Conservation (phyloP, 2,888 invertebrate species). For the Nipponacmea schrenckii region DNA sequence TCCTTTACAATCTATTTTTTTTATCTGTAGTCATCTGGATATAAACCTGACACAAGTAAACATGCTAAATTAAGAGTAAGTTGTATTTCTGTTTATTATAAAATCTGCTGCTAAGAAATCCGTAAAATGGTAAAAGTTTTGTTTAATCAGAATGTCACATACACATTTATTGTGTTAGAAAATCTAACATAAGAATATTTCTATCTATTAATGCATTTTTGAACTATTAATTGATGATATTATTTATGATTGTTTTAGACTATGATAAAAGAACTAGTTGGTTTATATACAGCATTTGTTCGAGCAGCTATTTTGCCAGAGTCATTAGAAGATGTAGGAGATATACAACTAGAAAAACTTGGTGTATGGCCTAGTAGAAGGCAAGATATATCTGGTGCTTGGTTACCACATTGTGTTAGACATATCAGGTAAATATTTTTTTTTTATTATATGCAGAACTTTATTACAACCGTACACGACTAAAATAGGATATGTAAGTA, state of each 20-base stretch:
- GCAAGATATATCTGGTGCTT: constrained; percentile 69
- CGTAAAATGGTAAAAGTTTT: too few species aligned
- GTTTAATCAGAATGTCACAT: too few species aligned
- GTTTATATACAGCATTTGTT: constrained; percentile 79
- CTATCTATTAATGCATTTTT: too few species aligned
- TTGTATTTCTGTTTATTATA: neutral
- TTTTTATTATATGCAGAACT: too few species aligned
- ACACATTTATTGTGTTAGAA: too few species aligned
- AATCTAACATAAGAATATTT: too few species aligned
- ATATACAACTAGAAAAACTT: constrained; percentile 67
- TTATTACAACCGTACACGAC: too few species aligned
- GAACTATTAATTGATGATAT: neutral
- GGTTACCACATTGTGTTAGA: constrained; percentile 84
- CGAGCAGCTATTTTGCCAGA: constrained; percentile 79
- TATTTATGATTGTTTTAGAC: constrained; percentile 70
- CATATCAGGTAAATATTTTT: constrained; percentile 72
- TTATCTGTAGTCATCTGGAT: constrained; percentile 15
- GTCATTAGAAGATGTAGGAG: constrained; percentile 70
- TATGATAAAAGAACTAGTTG: constrained; percentile 83
- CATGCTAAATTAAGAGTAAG: constrained; percentile 81
- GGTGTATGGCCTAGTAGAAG: constrained; percentile 70
- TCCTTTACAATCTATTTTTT: neutral
- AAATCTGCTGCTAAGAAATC: too few species aligned
- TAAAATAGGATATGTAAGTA: too few species aligned
- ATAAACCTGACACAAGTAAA: constrained; percentile 73